phyloP scores from a whole-genome alignment of 2,888 invertebrate species.

The Plagiodera versicolora region DNA sequence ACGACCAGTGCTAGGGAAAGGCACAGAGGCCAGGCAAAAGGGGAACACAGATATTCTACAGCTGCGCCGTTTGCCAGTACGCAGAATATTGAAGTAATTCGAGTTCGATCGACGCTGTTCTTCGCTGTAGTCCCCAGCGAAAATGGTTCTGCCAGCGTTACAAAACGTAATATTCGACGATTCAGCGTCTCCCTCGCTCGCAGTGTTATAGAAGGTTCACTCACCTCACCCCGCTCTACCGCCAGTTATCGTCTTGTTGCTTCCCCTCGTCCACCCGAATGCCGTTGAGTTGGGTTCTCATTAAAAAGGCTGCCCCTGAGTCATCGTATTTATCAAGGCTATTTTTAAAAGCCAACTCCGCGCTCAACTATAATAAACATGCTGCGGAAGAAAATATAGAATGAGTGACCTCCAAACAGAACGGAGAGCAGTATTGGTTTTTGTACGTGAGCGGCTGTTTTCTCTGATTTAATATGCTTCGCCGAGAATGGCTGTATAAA shows the following conservation, averaged over 20 bases:
- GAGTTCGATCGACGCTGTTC: slow-evolving; percentile 15
- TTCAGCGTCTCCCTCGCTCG: slow-evolving; percentile 7
- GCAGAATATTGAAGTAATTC: slow-evolving; percentile 15
- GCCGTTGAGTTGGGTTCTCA: slow-evolving; percentile 21
- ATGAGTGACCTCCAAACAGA: slow-evolving; percentile 24
- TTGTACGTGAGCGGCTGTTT: slow-evolving; percentile 8
- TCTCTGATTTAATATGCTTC: not conserved
- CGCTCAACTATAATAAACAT: slow-evolving; percentile 26
- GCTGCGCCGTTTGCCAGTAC: slow-evolving; percentile 17
- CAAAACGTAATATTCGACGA: slow-evolving; percentile 5
- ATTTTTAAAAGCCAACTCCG: slow-evolving; percentile 30
- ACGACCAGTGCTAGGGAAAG: slow-evolving; percentile 9
- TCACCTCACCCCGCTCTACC: slow-evolving; percentile 18
- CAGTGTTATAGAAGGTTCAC: slow-evolving; percentile 22
- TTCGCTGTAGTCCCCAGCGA: slow-evolving; percentile 12
- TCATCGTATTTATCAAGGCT: slow-evolving; percentile 30
- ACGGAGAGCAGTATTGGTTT: slow-evolving; percentile 28
- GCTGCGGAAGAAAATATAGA: slow-evolving; percentile 33
- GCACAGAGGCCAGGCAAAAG: slow-evolving; percentile 15
- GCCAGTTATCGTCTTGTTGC: slow-evolving; percentile 20
- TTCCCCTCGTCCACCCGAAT: slow-evolving; percentile 11
- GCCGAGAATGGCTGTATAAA: not conserved
- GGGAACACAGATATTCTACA: slow-evolving; percentile 9
- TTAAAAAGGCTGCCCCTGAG: slow-evolving; percentile 31
- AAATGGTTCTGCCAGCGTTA: slow-evolving; percentile 6